Base-by-base conservation (phyloP, 37 sponge, comb jelly and placozoan genomes). In the Halisarca cf. caerulea region DNA sequence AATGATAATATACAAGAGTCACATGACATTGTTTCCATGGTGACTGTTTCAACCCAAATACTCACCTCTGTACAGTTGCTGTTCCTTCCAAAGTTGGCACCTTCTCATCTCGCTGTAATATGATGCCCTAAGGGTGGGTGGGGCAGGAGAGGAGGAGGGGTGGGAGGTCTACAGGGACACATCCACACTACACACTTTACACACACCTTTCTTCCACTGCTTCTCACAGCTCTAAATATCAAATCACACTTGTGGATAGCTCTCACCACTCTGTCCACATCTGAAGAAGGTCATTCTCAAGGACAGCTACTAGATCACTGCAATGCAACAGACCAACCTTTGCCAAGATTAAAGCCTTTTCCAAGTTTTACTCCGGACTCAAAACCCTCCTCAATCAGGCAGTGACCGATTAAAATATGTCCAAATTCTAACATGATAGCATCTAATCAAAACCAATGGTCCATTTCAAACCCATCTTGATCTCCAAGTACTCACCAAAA, bases 401-500 rank as follows among this genome's bases (percentile, higher is more conserved):
- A 94, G 81, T 97, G 97, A 3, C 92, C 85, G 23, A 97, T 62
- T 40, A 97, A 70, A 33, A 87, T 80, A 27, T 93, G 78, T 7
- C 95, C 95, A 82, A 87, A 97, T 79, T 89, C 97, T 97, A 64
- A 6, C 6, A 47, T 11, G n/a, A n/a, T n/a, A n/a, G n/a, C n/a
- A n/a, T n/a, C n/a, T n/a, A n/a, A n/a, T n/a, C n/a, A n/a, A n/a
- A n/a, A n/a, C n/a, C n/a, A n/a, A n/a, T n/a, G n/a, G n/a, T n/a
- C n/a, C n/a, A n/a, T n/a, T n/a, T n/a, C n/a, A n/a, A n/a, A n/a
- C n/a, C n/a, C n/a, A n/a, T n/a, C n/a, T n/a, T n/a, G n/a, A n/a
- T n/a, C n/a, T n/a, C n/a, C n/a, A n/a, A n/a, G n/a, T n/a, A 79
- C 87, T 83, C n/a, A 97, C 97, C 91, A 86, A 90, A 92, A 59